Conservation (phyloP, 37 sponge, comb jelly and placozoan genomes). For the Amphimedon queenslandica region DNA sequence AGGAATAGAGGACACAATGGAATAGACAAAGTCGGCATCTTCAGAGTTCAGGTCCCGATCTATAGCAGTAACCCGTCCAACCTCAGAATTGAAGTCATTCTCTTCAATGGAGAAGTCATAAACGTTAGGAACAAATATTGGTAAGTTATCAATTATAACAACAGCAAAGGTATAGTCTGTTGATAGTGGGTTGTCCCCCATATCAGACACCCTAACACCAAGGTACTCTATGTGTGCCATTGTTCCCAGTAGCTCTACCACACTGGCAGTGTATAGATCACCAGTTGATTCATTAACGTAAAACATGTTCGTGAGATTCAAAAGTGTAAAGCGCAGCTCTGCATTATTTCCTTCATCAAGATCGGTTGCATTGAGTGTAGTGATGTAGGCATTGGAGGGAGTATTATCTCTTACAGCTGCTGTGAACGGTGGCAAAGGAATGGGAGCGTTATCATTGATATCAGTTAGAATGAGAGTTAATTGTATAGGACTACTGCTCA, state of each 20-base stretch:
- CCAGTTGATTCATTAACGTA: conserved; percentile 34
- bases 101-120: conserved; percentile 33
- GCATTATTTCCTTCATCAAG: conserved; percentile 64
- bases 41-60: conserved; percentile 37
- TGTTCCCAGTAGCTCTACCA: conserved; percentile 8
- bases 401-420: conserved; percentile 37
- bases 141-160: conserved; percentile 33
- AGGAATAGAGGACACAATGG: conserved; percentile 35
- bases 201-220: conserved; percentile 22
- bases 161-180: conserved; percentile 25
- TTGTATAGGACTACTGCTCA: background rate
- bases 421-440: conserved; percentile 14
- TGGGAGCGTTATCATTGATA: conserved; percentile 76
- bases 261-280: background rate
- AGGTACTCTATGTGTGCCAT: conserved; percentile 1
- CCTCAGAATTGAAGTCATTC: conserved; percentile 5
- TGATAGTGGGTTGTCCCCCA: conserved; percentile 4
- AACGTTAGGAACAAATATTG: conserved; percentile 18
- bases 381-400: conserved; percentile 11
- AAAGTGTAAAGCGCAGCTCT: conserved; percentile 30
- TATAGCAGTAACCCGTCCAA: conserved; percentile 17
- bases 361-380: conserved; percentile 33
- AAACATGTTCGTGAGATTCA: conserved; percentile 2
- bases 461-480: conserved; percentile 49
- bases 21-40: conserved; percentile 51